These are phyloP conservation scores for Drosophila borealis DNA, from an alignment of 2,888 invertebrate genomes.

Conservation along the genomic window DNA sequence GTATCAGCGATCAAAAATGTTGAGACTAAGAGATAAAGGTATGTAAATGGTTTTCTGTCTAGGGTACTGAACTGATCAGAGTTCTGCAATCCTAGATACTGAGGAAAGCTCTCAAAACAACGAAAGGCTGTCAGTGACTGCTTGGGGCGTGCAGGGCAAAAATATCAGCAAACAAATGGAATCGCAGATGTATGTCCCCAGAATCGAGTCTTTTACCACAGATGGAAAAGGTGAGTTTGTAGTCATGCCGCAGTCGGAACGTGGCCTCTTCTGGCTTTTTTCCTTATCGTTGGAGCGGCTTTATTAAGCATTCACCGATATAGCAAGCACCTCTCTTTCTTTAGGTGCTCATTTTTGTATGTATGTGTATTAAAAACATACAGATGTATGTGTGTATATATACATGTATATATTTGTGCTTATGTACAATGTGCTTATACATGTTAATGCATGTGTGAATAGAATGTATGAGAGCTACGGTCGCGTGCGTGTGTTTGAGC, in stretches of 20 bases:
- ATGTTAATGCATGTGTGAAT: conserved; percentile 17
- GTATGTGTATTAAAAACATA: neutral
- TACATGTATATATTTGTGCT: conserved; percentile 3
- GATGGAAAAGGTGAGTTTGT: conserved; percentile 91
- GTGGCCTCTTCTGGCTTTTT: conserved; percentile 27
- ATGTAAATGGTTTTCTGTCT: conserved; percentile 78
- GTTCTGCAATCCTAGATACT: conserved; percentile 79
- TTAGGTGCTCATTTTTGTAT: conserved; percentile 19
- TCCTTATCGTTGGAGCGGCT: conserved; percentile 48
- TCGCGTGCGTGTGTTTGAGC: conserved; percentile 76
- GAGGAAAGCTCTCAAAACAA: conserved; percentile 88
- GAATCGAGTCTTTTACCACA: conserved; percentile 90
- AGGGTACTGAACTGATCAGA: conserved; percentile 27
- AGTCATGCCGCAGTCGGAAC: conserved; percentile 19
- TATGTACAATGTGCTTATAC: conserved; percentile 11
- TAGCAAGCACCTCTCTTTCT: conserved; percentile 35
- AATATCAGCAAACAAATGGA: conserved; percentile 57
- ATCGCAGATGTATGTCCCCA: conserved; percentile 70
- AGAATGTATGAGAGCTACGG: conserved; percentile 46
- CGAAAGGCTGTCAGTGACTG: conserved; percentile 59
- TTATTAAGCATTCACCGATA: conserved; percentile 30
- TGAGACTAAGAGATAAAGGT: conserved; percentile 92
- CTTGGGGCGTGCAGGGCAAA: conserved; percentile 51
- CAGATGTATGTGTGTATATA: conserved; percentile 2
- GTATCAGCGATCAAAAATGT: conserved; percentile 91